A percentile compares a stretch with the other conserved stretches of the same genome.
These are phyloP conservation scores for Chloroclysta siterata DNA, from an alignment of 2,888 invertebrate species.

Conservation along the genomic window DNA sequence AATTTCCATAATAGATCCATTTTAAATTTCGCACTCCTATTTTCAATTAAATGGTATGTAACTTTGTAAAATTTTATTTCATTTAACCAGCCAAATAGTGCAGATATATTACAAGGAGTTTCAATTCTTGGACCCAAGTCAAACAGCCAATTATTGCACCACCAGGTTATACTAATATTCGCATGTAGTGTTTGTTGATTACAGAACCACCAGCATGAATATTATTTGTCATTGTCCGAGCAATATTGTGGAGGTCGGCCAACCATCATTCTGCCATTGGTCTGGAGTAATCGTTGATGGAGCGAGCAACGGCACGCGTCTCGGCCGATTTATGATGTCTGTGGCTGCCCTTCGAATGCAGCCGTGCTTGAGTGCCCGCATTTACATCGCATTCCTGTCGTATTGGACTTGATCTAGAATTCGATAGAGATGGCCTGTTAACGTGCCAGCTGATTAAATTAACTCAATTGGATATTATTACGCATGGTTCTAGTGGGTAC, in stretches of 20 bases:
- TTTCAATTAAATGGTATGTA: no score
- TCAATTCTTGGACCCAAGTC: no score
- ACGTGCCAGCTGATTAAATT: slow-evolving; percentile 19
- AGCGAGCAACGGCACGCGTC: slow-evolving; percentile 53
- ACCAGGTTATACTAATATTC: background rate
- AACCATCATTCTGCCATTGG: slow-evolving; percentile 48
- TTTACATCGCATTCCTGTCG: slow-evolving; percentile 47
- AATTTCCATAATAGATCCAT: background rate
- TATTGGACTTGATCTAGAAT: slow-evolving; percentile 41
- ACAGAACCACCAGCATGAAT: slow-evolving; percentile 36
- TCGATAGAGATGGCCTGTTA: slow-evolving; percentile 18
- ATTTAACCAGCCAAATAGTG: no score
- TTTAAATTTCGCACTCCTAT: no score
- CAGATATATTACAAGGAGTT: background rate
- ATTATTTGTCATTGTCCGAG: slow-evolving; percentile 39
- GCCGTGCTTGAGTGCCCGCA: slow-evolving; percentile 53
- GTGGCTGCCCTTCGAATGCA: slow-evolving; percentile 56
- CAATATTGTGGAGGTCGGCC: slow-evolving; percentile 42
- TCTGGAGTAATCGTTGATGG: slow-evolving; percentile 59
- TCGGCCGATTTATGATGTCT: slow-evolving; percentile 64
- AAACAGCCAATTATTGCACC: background rate
- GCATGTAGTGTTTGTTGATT: slow-evolving; percentile 11
- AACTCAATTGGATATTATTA: slow-evolving; percentile 9
- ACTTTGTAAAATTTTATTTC: no score
- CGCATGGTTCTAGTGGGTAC: background rate